Evolutionary conservation across 2,888 invertebrate genomes (phyloP).

Genomic region (Cheilosia impressa): DNA sequence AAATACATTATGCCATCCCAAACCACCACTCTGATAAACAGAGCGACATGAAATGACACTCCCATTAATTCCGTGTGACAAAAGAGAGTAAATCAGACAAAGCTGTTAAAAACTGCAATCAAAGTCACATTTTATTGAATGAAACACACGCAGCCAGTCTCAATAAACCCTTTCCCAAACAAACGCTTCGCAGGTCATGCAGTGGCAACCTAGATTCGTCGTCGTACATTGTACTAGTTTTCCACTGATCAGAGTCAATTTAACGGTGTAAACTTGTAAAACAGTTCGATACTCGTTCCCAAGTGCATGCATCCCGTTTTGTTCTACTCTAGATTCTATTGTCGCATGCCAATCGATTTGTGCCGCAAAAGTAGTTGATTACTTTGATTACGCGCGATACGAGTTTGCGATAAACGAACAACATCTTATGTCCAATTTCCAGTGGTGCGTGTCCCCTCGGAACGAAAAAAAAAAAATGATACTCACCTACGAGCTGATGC

Average conservation of each 20-base stretch:
- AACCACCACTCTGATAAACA: too few relatives aligned
- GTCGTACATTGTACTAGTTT: neutral
- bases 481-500: neutral
- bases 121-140: slow-evolving; percentile 45
- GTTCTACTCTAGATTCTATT: slow-evolving; percentile 73
- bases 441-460: slow-evolving; percentile 29
- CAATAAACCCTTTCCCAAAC: slow-evolving; percentile 45
- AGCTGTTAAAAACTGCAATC: neutral
- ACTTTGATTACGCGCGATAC: neutral
- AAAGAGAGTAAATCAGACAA: slow-evolving; percentile 56
- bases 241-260: slow-evolving; percentile 58
- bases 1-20: too few relatives aligned
- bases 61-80: too few relatives aligned
- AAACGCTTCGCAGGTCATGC: slow-evolving; percentile 26
- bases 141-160: neutral
- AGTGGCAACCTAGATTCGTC: slow-evolving; percentile 55
- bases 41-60: too few relatives aligned
- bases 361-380: slow-evolving; percentile 32
- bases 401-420: slow-evolving; percentile 6
- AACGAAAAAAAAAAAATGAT: neutral
- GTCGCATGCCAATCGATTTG: slow-evolving; percentile 67
- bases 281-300: slow-evolving; percentile 42
- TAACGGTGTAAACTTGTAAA: slow-evolving; percentile 65
- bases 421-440: slow-evolving; percentile 55
- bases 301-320: slow-evolving; percentile 65